Conservation (phyloP, 2,113 vertebrate species). For the Lasiurus borealis region DNA sequence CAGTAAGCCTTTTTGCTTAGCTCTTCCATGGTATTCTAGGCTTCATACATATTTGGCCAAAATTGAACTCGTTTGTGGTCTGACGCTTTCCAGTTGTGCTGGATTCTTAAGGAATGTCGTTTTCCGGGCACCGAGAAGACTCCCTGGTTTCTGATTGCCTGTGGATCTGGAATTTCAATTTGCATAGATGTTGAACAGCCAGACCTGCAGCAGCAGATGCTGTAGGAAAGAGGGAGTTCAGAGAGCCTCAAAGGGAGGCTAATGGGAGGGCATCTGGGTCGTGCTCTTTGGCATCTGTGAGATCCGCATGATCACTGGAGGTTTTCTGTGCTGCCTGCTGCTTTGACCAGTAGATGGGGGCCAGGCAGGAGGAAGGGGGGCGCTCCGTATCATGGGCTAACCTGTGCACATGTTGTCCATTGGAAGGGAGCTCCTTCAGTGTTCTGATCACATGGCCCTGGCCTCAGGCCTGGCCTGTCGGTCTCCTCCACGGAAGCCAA, state of each 20-base stretch:
- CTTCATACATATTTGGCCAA: not conserved
- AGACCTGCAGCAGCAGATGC: not conserved
- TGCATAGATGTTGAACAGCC: not conserved
- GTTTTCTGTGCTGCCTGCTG: not conserved
- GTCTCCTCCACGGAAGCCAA: not conserved
- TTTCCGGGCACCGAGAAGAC: conserved; percentile 40
- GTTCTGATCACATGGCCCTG: not conserved
- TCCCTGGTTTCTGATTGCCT: not conserved
- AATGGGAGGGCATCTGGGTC: no score
- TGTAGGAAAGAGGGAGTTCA: not conserved
- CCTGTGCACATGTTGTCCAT: not conserved
- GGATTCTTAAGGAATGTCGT: conserved; percentile 41
- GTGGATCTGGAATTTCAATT: conserved; percentile 55
- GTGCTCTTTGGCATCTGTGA: accelerated
- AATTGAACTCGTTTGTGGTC: not conserved
- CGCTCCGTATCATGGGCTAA: not conserved
- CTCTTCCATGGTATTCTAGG: not conserved
- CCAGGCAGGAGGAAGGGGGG: no score
- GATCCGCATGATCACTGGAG: not conserved
- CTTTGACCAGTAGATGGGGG: not conserved
- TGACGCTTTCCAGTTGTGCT: not conserved
- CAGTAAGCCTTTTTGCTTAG: not conserved
- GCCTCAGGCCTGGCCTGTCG: not conserved
- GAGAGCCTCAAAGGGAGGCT: not conserved
- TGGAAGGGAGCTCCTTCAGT: not conserved